phyloP scores from a whole-genome alignment of 2,113 vertebrate genomes.

The Ceyx margarethae region DNA sequence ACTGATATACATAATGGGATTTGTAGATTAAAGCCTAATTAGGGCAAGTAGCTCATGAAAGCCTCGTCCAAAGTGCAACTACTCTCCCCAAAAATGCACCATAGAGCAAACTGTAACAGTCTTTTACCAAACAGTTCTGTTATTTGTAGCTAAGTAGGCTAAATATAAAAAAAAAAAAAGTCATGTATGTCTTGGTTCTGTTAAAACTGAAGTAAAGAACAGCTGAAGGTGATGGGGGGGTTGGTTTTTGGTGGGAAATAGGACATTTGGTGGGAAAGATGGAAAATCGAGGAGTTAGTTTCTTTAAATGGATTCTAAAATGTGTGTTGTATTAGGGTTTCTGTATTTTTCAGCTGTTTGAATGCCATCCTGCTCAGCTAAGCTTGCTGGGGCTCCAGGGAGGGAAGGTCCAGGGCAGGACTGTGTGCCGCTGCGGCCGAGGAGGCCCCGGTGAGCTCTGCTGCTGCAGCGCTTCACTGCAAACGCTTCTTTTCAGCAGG shows the following conservation, averaged over 20 bases:
- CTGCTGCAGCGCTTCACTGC: background rate
- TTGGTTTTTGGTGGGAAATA: background rate
- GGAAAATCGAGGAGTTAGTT: background rate
- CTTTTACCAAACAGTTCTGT: background rate
- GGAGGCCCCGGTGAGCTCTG: fast-evolving
- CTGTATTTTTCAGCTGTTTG: background rate
- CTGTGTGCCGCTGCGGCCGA: fast-evolving
- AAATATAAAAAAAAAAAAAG: background rate
- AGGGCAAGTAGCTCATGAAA: background rate
- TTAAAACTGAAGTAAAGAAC: background rate
- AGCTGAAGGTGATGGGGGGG: background rate
- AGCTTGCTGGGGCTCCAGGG: background rate
- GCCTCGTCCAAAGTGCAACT: background rate
- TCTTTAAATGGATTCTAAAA: background rate
- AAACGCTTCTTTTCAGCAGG: background rate
- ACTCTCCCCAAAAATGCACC: background rate
- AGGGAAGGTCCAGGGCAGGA: background rate
- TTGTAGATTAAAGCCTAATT: conserved; percentile 46
- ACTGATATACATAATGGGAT: conserved; percentile 14
- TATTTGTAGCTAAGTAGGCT: background rate
- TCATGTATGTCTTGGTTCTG: background rate
- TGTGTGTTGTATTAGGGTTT: background rate
- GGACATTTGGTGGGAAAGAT: background rate
- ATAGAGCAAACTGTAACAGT: background rate
- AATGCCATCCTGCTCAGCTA: background rate